These are phyloP conservation scores for Chymomyza costata DNA, from an alignment of 1,140 invertebrate genomes.

Conservation along the genomic window DNA sequence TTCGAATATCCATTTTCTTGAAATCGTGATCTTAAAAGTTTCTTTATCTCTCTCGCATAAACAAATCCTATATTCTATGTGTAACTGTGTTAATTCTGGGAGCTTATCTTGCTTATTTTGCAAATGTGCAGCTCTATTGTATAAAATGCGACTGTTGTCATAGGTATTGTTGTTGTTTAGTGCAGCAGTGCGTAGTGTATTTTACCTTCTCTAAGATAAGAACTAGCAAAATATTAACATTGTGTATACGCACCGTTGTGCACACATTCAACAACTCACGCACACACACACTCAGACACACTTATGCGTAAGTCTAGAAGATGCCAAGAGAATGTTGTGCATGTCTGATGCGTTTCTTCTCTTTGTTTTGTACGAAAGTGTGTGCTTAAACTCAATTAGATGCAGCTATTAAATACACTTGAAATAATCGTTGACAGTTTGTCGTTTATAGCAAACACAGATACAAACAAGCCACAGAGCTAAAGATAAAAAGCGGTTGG, in stretches of 20 bases:
- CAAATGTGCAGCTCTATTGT: conserved; percentile 12
- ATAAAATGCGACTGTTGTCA: conserved; percentile 7
- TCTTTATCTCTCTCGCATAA: too few relatives aligned
- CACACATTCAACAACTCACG: background rate
- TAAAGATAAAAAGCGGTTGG: too few relatives aligned
- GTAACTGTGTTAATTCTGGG: too few relatives aligned
- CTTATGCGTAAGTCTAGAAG: conserved; percentile 10
- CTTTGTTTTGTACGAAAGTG: conserved; percentile 29
- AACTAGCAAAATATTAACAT: conserved; percentile 23
- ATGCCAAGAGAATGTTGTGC: too few relatives aligned
- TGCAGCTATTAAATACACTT: conserved; percentile 48
- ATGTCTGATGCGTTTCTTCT: background rate
- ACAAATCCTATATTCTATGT: too few relatives aligned
- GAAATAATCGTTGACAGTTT: conserved; percentile 35
- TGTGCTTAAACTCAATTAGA: conserved; percentile 33
- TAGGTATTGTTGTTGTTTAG: conserved; percentile 2
- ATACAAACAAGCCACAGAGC: too few relatives aligned
- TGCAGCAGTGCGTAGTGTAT: conserved; percentile 28
- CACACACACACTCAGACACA: too few relatives aligned
- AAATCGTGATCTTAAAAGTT: too few relatives aligned
- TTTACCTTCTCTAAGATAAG: conserved; percentile 26
- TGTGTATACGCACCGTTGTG: conserved; percentile 33
- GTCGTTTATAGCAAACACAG: conserved; percentile 3
- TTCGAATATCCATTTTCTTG: too few relatives aligned
- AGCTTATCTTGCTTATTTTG: background rate